Evolutionary conservation across 2,888 invertebrate species (phyloP).

Genomic region (Coelopa pilipes): DNA sequence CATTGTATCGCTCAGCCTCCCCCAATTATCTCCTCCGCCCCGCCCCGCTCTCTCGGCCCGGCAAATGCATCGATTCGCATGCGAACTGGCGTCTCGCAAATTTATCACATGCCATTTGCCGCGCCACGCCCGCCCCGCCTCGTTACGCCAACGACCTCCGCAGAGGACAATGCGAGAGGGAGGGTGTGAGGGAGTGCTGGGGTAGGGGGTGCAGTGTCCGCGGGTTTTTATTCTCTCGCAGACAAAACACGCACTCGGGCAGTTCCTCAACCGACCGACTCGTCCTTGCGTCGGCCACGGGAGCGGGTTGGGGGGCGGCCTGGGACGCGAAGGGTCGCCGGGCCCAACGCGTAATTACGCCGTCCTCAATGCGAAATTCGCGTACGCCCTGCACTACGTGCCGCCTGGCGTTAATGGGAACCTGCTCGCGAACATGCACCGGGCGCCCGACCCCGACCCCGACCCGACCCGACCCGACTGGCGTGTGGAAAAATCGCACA

Average conservation of each 20-base stretch:
- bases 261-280: no score
- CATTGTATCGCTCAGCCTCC: no score
- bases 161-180: not conserved
- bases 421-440: not conserved
- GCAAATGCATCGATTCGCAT: slow-evolving; percentile 11
- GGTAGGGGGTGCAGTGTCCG: not conserved
- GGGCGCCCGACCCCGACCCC: no score
- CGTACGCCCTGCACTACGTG: not conserved
- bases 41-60: no score
- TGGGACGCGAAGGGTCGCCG: no score
- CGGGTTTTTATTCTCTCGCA: not conserved
- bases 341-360: not conserved
- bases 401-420: not conserved
- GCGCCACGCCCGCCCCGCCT: not conserved
- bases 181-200: not conserved
- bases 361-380: not conserved
- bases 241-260: not conserved
- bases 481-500: no score
- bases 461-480: not conserved
- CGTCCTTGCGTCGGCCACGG: no score
- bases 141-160: not conserved
- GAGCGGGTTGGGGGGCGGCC: no score
- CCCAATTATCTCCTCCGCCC: no score
- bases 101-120: slow-evolving; percentile 14
- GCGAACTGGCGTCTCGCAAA: not conserved